Evolutionary conservation across 2,888 invertebrate genomes (phyloP).

Genomic region (Troides oblongomaculatus): DNA sequence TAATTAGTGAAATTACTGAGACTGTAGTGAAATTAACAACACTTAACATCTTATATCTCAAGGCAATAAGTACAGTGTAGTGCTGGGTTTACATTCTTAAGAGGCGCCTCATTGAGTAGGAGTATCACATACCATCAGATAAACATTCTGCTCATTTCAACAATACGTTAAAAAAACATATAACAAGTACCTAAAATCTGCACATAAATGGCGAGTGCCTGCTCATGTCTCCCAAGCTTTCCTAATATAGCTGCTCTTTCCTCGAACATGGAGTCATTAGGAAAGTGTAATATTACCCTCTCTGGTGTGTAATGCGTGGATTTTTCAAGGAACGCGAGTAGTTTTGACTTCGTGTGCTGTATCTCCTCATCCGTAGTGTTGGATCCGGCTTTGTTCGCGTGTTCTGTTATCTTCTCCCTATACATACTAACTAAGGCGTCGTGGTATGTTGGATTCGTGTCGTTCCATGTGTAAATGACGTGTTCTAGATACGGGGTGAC

Average conservation of each 20-base stretch:
- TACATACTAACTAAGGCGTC: conserved; percentile 95
- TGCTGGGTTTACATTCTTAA: too few species aligned
- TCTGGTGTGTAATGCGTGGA: conserved; percentile 92
- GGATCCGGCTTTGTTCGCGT: conserved; percentile 44
- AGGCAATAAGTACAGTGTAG: too few species aligned
- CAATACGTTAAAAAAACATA: background rate
- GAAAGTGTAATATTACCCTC: conserved; percentile 91
- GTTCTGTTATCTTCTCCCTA: conserved; percentile 83
- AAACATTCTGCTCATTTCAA: too few species aligned
- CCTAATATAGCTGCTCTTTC: conserved; percentile 97
- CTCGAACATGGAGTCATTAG: conserved; percentile 90
- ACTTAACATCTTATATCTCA: too few species aligned
- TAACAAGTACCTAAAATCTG: conserved; percentile 84
- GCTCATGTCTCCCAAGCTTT: conserved; percentile 93
- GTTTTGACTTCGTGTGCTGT: conserved; percentile 72
- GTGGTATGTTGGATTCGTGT: conserved; percentile 91
- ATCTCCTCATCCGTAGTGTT: conserved; percentile 60
- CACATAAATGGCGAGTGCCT: conserved; percentile 95
- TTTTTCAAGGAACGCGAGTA: conserved; percentile 89
- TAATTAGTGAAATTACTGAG: too few species aligned
- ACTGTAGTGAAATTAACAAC: too few species aligned
- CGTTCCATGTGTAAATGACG: conserved; percentile 93
- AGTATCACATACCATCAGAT: too few species aligned
- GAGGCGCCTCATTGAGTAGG: too few species aligned
- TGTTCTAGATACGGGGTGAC: conserved; percentile 97